Evolutionary conservation across 2,888 invertebrate genomes (phyloP), one percentile per base, ranked within the genome.

Genomic region (Lomographa bimaculata): DNA sequence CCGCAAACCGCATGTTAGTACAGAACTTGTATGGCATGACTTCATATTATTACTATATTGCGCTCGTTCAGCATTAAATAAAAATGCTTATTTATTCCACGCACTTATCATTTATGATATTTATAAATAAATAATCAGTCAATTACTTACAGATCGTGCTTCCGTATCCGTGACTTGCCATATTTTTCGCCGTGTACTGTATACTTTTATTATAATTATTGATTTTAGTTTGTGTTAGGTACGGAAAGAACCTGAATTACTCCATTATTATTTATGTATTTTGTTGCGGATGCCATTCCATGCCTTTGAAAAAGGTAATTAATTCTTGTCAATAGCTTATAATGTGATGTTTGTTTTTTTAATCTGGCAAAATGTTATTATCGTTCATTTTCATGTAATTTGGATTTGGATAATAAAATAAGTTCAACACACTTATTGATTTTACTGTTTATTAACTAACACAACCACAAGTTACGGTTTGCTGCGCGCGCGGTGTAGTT

Each of bases 311-410:
- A 86, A 86, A 86, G 87, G 86, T 82, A 46, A 71, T 65, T 74
- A 80, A 80, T 46, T 87, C 87, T 87, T 87, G 87, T 87, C 87
- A 87, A 82, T 87, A 87, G 89, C 65, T 80, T 83, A 81, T 41
- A 41, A 41, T 42, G 21, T 48, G 64, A 55, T 67, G 61, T 70
- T 71, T 72, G 70, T 72, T 73, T 79, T 77, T 39, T 25, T 74
- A 72, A 70, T 67, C 67, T 67, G 65, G 74, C 71, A 71, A 63
- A 66, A 50, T 67, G 71, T 69, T 71, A 76, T 76, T 67, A 64
- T 71, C 64, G 44, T 74, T 78, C 66, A 77, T 77, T 80, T 79
- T 79, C 63, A 78, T 83, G 81, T 84, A 83, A 82, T 80, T 79
- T 83, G 75, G 71, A 83, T 79, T 79, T 80, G 76, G 70, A 78